Evolutionary conservation across 2,113 vertebrate genomes (phyloP).

Genomic region (Helogale parvula): DNA sequence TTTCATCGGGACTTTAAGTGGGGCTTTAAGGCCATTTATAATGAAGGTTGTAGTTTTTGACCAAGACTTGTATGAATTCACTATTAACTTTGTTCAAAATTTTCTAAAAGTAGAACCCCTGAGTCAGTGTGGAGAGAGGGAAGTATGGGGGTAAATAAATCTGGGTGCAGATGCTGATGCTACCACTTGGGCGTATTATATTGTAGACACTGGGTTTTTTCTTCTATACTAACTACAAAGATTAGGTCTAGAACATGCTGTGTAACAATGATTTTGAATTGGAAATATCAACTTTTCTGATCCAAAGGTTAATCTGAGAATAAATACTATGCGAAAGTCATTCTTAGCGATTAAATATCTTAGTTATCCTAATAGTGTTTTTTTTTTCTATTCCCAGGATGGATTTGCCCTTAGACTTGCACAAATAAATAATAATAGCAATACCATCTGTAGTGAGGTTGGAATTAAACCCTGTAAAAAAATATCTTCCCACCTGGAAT

Average conservation of each 20-base stretch:
- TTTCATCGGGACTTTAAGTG: neutral
- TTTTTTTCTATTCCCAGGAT: neutral
- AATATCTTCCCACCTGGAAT: neutral
- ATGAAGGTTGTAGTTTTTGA: neutral
- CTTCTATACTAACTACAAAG: neutral
- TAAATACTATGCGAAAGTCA: neutral
- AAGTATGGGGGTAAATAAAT: neutral
- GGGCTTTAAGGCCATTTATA: neutral
- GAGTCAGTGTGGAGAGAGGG: neutral
- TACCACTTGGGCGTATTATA: neutral
- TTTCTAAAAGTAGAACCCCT: neutral
- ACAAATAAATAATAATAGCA: neutral
- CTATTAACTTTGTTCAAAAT: neutral
- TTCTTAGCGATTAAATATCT: neutral
- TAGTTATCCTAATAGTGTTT: neutral
- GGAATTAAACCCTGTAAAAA: neutral
- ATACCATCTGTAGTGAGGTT: neutral
- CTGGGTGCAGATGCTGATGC: neutral
- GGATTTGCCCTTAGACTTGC: neutral
- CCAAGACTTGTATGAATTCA: neutral
- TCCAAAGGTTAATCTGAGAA: neutral
- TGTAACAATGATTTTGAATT: neutral
- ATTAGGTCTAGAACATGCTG: neutral
- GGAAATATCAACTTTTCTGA: slow-evolving; percentile 7
- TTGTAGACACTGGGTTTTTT: neutral